Evolutionary conservation across 2,113 vertebrate species (phyloP).

Genomic region (Indicator maculatus): DNA sequence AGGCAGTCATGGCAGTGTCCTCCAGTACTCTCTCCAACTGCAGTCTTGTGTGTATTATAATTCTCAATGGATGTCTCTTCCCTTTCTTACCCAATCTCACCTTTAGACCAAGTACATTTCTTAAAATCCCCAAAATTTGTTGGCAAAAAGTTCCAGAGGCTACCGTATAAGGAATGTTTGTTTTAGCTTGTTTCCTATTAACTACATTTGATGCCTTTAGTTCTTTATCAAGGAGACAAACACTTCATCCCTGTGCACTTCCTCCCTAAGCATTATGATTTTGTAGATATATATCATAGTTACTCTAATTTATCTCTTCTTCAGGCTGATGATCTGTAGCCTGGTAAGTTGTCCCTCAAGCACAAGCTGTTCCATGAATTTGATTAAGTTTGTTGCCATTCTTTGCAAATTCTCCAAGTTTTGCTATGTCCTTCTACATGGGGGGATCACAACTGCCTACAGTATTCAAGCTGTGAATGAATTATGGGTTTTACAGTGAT

Average conservation of each 20-base stretch:
- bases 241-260: not conserved
- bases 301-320: not conserved
- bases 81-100: not conserved
- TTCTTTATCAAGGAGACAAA: not conserved
- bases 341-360: not conserved
- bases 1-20: not conserved
- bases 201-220: not conserved
- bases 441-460: not conserved
- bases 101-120: not conserved
- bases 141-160: not conserved
- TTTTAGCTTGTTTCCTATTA: not conserved
- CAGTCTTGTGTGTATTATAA: not conserved
- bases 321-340: not conserved
- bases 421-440: not conserved
- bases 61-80: not conserved
- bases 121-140: not conserved
- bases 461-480: not conserved
- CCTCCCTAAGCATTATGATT: not conserved
- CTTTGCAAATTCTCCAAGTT: not conserved
- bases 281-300: not conserved
- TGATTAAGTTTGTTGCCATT: not conserved
- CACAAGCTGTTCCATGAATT: not conserved
- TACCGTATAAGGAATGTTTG: not conserved
- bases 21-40: not conserved
- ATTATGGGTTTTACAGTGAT: not conserved